Base-by-base conservation (phyloP, 2,888 invertebrate genomes). In the Andrena camellia region DNA sequence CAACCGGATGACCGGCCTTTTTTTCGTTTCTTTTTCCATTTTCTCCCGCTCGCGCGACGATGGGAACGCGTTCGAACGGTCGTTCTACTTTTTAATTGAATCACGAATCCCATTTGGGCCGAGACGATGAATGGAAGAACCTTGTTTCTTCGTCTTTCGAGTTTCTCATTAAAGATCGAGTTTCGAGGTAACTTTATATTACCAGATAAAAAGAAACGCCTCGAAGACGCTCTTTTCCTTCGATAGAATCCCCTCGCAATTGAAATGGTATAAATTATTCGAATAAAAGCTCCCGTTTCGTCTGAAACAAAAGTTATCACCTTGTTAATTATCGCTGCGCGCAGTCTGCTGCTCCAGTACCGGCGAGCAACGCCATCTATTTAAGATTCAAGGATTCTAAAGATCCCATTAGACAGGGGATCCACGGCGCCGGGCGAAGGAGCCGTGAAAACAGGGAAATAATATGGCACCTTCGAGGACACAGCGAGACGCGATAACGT, bases 401-500 rank as follows among this genome's bases (percentile, higher is more conserved):
- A 1, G 42, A 42, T 42, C 42, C 42, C 17, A 42, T 42, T 17
- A 42, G 42, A 42, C 1, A 42, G 13, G 13, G 13, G 2, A 13
- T 42, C n/a, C n/a, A 13, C 6, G 23, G 13, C 29, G 31, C 13
- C 6, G 13, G n/a, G 13, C 0, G 52, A 17, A 20, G 3, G 52
- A 33, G 17, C 59, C 10, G 29, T 29, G 26, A 17, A 31, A 59
- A 59, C 8, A 31, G 60, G 17, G 23, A 13, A 60, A 69, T 60
- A 33, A 35, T 57, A 59, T 50, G 50, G 26, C 76, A 60, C 29
- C 57, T 75, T 17, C 60, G 31, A 52, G 67, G 68, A 67, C 54
- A 33, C 10, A 2, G 26, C 0, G 23, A 68, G 29, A 23, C 20
- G 42, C 54, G 72, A 66, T 64, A 80, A 64, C 60, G 73, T 64